These are phyloP conservation scores for Dallia pectoralis DNA, from an alignment of 2,797 vertebrate genomes.

Conservation along the genomic window DNA sequence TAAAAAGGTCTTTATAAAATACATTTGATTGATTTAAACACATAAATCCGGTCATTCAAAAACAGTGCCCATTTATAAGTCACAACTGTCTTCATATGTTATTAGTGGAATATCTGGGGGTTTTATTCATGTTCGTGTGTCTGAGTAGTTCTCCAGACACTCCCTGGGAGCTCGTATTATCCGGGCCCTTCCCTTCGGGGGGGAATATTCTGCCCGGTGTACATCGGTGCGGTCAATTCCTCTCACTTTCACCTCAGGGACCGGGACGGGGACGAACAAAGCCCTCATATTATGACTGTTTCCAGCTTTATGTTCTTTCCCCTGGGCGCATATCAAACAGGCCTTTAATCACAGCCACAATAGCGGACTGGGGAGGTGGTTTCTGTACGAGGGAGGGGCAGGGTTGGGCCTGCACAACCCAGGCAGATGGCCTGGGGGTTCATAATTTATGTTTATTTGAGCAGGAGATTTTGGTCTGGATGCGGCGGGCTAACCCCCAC, in stretches of 20 bases:
- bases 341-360: conserved; percentile 22
- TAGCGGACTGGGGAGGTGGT: conserved; percentile 13
- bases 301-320: conserved; percentile 23
- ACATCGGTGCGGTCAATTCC: conserved; percentile 10
- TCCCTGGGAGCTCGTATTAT: conserved; percentile 17
- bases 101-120: neutral
- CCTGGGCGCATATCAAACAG: conserved; percentile 38
- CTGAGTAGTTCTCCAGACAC: conserved; percentile 6
- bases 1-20: too few species aligned
- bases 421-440: conserved; percentile 46
- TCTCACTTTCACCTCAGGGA: conserved; percentile 19
- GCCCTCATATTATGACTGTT: neutral
- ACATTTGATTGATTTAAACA: too few species aligned
- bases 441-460: conserved; percentile 45
- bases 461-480: conserved; percentile 19
- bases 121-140: neutral
- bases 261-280: neutral
- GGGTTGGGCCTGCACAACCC: neutral
- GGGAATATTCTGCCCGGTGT: neutral
- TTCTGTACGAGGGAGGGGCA: neutral
- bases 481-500: neutral
- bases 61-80: neutral
- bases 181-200: conserved; percentile 9
- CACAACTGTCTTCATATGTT: neutral
- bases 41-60: neutral